Base-by-base conservation (phyloP, 2,888 invertebrate genomes). In the Dicyrtomina minuta region DNA sequence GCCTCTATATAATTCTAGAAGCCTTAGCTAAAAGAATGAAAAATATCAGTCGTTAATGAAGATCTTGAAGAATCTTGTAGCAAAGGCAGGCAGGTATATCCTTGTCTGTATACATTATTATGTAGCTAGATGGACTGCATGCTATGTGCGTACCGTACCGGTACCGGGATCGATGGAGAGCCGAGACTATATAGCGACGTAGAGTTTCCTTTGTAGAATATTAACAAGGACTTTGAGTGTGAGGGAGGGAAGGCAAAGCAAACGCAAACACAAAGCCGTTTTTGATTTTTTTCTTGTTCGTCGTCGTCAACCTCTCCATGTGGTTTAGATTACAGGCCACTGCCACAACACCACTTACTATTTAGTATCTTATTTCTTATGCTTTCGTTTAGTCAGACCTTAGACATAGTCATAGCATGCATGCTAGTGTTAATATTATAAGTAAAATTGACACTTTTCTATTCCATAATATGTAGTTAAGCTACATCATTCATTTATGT, bases 271-370 rank as follows among this genome's bases (percentile, higher is more conserved):
- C 17, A 33, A 58, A 58, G 17, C 22, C 58, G 3, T 58, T 58
- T 58, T 27, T 17, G 39, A 60, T 13, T 60, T 44, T 60, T 60
- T 44, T 60, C 43, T 17, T 15, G 8, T 22, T 27, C 13, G 41
- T n/a, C 33, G 20, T 20, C 33, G 39, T 51, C 33, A 64, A 49
- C 51, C 64, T 64, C 64, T 64, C 41, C 64, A 64, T 64, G 53
- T 64, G 64, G 64, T 51, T 64, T 53, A 49, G 33, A 64, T 64
- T 64, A 64, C 64, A 60, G n/a, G 58, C 58, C 39, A 39, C n/a
- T n/a, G n/a, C n/a, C n/a, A n/a, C n/a, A n/a, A n/a, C 61, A 43
- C 49, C 61, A 51, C 51, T 51, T 20, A 51, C 3, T 20, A 46
- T 17, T 46, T 46, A 58, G 58, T 39, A 33, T 41, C 58, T 46